Base-by-base conservation (phyloP, 2,113 vertebrate species). In the Protomyctophum bolini region DNA sequence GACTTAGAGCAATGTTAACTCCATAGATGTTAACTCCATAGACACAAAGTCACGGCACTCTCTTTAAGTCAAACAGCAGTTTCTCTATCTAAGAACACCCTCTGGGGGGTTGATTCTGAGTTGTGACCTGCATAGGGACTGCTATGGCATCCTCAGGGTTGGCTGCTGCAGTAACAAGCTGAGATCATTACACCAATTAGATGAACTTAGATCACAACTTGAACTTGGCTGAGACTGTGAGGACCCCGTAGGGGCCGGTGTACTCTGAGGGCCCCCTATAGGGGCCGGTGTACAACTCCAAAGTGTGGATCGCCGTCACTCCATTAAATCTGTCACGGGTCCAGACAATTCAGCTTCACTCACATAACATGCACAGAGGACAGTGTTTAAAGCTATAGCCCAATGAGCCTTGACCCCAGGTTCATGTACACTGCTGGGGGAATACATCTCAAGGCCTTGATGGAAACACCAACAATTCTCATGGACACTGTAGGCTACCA, bases 181-280 rank as follows among this genome's bases (percentile, higher is more conserved):
- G 74, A 82, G 83, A 87, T 88, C 87, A 90, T 90, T 88, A 92
- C 67, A 14, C 83, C 89, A 91, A 91, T 91, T 91, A 91, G 83
- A 87, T 86, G 77, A 84, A 83, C 83, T 88, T 88, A 76, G 82
- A 88, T 92, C 87, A 91, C 79, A n/a, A n/a, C n/a, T n/a, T n/a
- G n/a, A n/a, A n/a, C n/a, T n/a, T n/a, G n/a, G n/a, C n/a, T n/a
- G n/a, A n/a, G n/a, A n/a, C n/a, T n/a, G n/a, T n/a, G n/a, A n/a
- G n/a, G n/a, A n/a, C n/a, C n/a, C n/a, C n/a, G n/a, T n/a, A n/a
- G n/a, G n/a, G n/a, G n/a, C n/a, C n/a, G n/a, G n/a, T n/a, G n/a
- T n/a, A n/a, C n/a, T n/a, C n/a, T n/a, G n/a, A n/a, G n/a, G n/a
- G n/a, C n/a, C n/a, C n/a, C n/a, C n/a, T n/a, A n/a, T n/a, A n/a